Evolutionary conservation across 2,113 vertebrate species (phyloP), one percentile per base, ranked within the genome.

Genomic region (Cairina moschata): DNA sequence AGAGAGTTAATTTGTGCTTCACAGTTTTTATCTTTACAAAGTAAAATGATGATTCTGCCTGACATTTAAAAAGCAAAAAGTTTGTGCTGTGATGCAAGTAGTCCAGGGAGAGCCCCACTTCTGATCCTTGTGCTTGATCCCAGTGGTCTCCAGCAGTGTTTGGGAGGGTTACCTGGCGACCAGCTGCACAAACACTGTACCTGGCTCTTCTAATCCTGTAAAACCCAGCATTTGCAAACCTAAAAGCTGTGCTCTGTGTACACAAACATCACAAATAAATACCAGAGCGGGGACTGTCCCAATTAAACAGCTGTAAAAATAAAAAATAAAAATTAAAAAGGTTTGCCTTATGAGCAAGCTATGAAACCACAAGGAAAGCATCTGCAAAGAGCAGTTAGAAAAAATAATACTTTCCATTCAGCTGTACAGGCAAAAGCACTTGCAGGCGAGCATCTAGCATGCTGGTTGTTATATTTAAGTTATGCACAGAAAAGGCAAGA

Each of bases 241-340:
- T 68, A 74, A 94, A 94, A 95, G 71, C 71, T 60, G 46, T 48
- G 46, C 90, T 87, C 90, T 95, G 75, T 87, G 79, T 86, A 97
- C 90, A 88, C 92, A 97, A 95, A 67, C 81, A 86, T 36, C 46
- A 72, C 83, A 91, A 95, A 94, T 93, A 96, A 95, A 95, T 84
- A 87, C 68, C 71, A 86, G 83, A 76, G 75, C 20, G 17, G 55
- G 81, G 78, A 90, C 83, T 83, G 65, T 89, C 86, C 50, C 50
- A 80, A 77, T 91, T 85, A 94, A 94, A 80, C 95, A 97, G 75
- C 93, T 96, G 96, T 85, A 91, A 93, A 96, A 95, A 96, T 94
- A 29, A 55, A 46, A 74, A 38, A 71, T 14, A 88, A 81, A 92
- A 94, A 79, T 85, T 87, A 38, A 77, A 83, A 95, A 78, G 32